Base-by-base conservation (phyloP, 2,113 vertebrate species). In the Gnathonemus longibarbis region DNA sequence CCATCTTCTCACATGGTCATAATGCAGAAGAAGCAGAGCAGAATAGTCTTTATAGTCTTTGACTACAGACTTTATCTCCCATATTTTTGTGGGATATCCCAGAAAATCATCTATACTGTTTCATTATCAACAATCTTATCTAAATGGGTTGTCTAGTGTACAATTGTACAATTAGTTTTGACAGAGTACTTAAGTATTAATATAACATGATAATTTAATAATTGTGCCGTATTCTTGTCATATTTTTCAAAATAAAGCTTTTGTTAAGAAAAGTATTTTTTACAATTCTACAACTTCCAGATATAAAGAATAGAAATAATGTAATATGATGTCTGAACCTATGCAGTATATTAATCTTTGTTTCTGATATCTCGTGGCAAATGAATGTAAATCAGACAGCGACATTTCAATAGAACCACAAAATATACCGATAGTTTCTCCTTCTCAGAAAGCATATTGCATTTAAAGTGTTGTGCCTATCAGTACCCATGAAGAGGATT, bases 31-130 rank as follows among this genome's bases (percentile, higher is more conserved):
- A 35, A 42, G 31, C 15, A 39, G 13, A 77, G 5, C 35, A 77
- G 31, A 11, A 77, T 62, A 13, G 92, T 90, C 66, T 74, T 95
- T 84, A 80, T 91, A 74, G 46, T 84, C 91, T 91, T 49, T 35
- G 89, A 53, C 90, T 91, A 89, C 92, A 3, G 24, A 50, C 27
- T 80, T 77, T 83, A 17, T 49, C 35, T 3, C 17, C 83, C 4
- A 21, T 45, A 42, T n/a, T n/a, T 45, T n/a, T 74, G 70, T 17
- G 70, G 70, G n/a, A 11, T 15, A 11, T 39, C 4, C 70, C 13
- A 13, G 7, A 62, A 62, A 62, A 58, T 58, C 56, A 27, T 27
- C 3, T 66, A 3, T 66, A 11, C n/a, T 66, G 35, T 84, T 46
- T 24, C 83, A 46, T 17, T 84, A 48, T 9, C 45, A 84, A 24